Evolutionary conservation across 2,888 invertebrate genomes (phyloP).

Genomic region (Caradrina clavipalpis): DNA sequence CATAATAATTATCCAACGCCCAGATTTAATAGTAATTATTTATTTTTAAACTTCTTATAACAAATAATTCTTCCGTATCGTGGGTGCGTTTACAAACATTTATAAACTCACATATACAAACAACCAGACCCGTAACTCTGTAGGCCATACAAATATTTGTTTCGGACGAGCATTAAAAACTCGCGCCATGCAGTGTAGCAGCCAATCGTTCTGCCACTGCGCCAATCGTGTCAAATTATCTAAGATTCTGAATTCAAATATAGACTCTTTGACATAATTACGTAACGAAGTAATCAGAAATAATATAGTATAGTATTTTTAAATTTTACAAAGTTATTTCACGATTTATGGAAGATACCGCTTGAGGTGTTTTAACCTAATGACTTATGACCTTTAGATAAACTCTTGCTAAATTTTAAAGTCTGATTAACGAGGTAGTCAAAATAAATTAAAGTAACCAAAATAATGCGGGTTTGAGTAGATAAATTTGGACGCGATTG

Average conservation of each 20-base stretch:
- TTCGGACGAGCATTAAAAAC: no score
- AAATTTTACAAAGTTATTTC: slow-evolving; percentile 28
- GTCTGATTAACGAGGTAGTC: slow-evolving; percentile 51
- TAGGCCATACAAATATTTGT: no score
- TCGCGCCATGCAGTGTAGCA: no score
- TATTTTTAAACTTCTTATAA: neutral
- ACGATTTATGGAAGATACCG: slow-evolving; percentile 30
- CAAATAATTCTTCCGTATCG: neutral
- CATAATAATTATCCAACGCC: neutral
- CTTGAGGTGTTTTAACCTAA: slow-evolving; percentile 34
- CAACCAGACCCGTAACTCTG: no score
- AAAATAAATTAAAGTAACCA: slow-evolving; percentile 45
- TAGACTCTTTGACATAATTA: slow-evolving; percentile 25
- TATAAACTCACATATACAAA: no score
- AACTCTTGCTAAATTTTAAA: slow-evolving; percentile 40
- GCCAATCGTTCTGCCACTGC: no score
- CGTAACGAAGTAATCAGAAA: slow-evolving; percentile 13
- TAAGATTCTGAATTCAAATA: slow-evolving; percentile 26
- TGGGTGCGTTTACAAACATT: no score
- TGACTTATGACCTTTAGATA: slow-evolving; percentile 46
- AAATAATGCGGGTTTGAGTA: slow-evolving; percentile 42
- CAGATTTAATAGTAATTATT: slow-evolving; percentile 12
- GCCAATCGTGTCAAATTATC: no score
- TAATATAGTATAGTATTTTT: slow-evolving; percentile 34
- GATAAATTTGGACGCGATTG: slow-evolving; percentile 46